These are phyloP conservation scores for Drosophila phalerata DNA, from an alignment of 2,888 invertebrate genomes.

Conservation along the genomic window DNA sequence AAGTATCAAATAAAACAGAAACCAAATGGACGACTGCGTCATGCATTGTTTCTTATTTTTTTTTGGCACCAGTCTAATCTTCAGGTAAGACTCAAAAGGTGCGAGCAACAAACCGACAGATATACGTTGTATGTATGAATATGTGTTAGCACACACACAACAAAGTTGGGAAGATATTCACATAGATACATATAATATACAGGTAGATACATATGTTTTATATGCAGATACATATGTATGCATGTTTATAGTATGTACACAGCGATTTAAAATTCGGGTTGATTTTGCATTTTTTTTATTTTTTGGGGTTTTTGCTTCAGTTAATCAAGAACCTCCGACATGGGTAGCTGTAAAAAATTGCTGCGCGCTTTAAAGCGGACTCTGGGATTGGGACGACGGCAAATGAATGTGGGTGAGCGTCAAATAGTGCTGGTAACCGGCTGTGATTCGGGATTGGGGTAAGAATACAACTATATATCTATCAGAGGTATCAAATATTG, in stretches of 20 bases:
- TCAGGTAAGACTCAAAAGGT: constrained; percentile 63
- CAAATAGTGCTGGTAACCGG: constrained; percentile 91
- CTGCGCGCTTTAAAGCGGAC: constrained; percentile 56
- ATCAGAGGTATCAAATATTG: too few relatives aligned
- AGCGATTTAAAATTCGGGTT: constrained; percentile 53
- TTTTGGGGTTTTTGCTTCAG: constrained; percentile 47
- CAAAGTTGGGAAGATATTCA: constrained; percentile 8
- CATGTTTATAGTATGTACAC: constrained; percentile 15
- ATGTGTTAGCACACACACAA: not conserved
- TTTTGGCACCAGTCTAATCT: constrained; percentile 54
- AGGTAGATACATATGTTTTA: constrained; percentile 18
- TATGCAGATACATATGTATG: constrained; percentile 23
- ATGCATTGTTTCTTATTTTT: not conserved
- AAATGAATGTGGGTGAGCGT: constrained; percentile 68
- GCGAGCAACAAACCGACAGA: constrained; percentile 6
- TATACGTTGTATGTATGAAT: not conserved
- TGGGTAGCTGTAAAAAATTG: constrained; percentile 59
- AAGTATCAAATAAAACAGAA: constrained; percentile 3
- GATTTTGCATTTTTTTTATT: constrained; percentile 51
- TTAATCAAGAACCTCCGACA: constrained; percentile 54
- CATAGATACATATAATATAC: constrained; percentile 12
- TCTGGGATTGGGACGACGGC: constrained; percentile 58
- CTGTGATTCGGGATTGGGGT: constrained; percentile 95
- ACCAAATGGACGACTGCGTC: constrained; percentile 6
- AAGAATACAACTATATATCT: constrained; percentile 36